These are phyloP conservation scores for Coracopsis vasa DNA, from an alignment of 2,113 vertebrate genomes.

Conservation along the genomic window DNA sequence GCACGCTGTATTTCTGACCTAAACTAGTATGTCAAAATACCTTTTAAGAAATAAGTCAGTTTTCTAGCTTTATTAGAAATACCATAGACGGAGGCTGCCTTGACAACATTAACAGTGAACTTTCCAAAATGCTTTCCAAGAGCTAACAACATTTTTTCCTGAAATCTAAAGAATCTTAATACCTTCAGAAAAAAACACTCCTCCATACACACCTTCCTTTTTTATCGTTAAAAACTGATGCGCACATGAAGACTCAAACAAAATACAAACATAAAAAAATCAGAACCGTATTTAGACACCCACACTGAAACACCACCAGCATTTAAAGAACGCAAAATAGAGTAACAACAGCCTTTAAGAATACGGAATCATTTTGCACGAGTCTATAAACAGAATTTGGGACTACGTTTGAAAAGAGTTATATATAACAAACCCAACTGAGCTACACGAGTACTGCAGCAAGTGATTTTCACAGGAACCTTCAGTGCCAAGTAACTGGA, in stretches of 20 bases:
- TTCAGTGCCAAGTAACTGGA: background rate
- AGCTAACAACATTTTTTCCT: background rate
- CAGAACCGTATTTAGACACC: background rate
- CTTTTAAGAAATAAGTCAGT: background rate
- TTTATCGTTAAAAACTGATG: background rate
- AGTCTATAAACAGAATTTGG: background rate
- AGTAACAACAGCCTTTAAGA: background rate
- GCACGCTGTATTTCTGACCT: background rate
- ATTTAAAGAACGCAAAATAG: background rate
- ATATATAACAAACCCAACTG: background rate
- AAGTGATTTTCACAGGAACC: background rate
- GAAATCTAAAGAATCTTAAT: background rate
- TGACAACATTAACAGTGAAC: background rate
- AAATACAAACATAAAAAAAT: background rate
- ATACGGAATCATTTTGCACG: background rate
- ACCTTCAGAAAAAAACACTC: background rate
- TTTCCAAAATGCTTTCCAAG: constrained; percentile 32
- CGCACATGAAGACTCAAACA: background rate
- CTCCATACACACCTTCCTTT: background rate
- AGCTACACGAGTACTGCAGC: background rate
- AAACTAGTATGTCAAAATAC: fast-evolving
- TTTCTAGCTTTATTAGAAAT: background rate
- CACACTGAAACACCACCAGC: background rate
- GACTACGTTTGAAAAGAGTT: background rate
- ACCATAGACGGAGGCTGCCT: background rate